These are phyloP conservation scores for Centropus bengalensis DNA, from an alignment of 2,113 vertebrate genomes.

Conservation along the genomic window DNA sequence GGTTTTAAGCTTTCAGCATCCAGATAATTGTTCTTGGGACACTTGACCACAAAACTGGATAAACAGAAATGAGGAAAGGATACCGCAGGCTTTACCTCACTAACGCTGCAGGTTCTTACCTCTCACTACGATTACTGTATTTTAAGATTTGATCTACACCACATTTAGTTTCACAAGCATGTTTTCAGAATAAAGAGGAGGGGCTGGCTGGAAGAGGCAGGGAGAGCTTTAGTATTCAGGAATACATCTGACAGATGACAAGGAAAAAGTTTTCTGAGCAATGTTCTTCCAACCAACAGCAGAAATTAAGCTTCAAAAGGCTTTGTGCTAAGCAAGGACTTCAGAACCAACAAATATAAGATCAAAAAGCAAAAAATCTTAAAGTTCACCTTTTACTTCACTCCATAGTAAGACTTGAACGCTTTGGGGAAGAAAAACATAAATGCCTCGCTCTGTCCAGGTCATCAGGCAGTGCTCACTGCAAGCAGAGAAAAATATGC, in stretches of 20 bases:
- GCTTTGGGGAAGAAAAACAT: constrained; percentile 91
- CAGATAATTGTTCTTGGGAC: not conserved
- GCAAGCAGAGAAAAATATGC: constrained; percentile 15
- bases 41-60: not conserved
- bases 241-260: not conserved
- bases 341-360: not conserved
- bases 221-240: not conserved
- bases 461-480: constrained; percentile 93
- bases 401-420: constrained; percentile 96
- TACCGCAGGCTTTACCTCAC: not conserved
- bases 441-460: constrained; percentile 94
- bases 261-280: not conserved
- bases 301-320: not conserved
- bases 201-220: not conserved
- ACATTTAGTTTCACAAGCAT: not conserved
- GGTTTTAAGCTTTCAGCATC: not conserved
- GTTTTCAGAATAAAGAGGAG: not conserved
- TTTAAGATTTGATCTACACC: not conserved
- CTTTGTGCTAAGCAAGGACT: not conserved
- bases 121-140: not conserved
- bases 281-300: not conserved
- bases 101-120: not conserved
- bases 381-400: constrained; percentile 86
- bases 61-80: not conserved
- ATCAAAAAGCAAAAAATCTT: not conserved